These are phyloP conservation scores for Rhabdornis inornatus DNA, from an alignment of 2,113 vertebrate species.

Conservation along the genomic window DNA sequence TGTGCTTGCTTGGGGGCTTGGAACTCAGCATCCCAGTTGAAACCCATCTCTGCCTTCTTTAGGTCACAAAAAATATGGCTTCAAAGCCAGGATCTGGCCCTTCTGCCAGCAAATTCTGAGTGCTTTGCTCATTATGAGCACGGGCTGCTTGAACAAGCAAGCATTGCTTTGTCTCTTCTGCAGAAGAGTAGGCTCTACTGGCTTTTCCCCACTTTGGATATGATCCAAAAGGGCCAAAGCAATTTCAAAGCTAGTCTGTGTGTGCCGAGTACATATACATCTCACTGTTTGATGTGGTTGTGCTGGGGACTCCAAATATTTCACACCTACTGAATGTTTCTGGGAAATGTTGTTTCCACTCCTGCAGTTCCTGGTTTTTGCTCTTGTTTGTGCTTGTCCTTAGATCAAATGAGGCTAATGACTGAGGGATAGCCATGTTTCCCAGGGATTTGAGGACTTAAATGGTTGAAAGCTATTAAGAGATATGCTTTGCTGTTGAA, in stretches of 20 bases:
- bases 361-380: background rate
- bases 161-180: background rate
- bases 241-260: background rate
- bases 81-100: background rate
- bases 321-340: constrained; percentile 31
- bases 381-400: constrained; percentile 41
- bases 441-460: constrained; percentile 13
- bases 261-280: background rate
- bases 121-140: rapidly evolving
- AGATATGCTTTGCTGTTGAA: background rate
- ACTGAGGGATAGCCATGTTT: background rate
- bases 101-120: background rate
- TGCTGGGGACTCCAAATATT: background rate
- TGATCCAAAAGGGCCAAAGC: background rate
- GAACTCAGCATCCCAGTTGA: background rate
- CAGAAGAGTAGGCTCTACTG: background rate
- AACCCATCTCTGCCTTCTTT: background rate
- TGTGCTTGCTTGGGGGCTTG: background rate
- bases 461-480: background rate
- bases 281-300: constrained; percentile 16
- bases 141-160: background rate
- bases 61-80: background rate
- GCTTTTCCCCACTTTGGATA: background rate
- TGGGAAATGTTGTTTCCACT: constrained; percentile 37
- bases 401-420: constrained; percentile 34